phyloP scores from a whole-genome alignment of 1,140 invertebrate genomes.

The Bicyclus anynana region DNA sequence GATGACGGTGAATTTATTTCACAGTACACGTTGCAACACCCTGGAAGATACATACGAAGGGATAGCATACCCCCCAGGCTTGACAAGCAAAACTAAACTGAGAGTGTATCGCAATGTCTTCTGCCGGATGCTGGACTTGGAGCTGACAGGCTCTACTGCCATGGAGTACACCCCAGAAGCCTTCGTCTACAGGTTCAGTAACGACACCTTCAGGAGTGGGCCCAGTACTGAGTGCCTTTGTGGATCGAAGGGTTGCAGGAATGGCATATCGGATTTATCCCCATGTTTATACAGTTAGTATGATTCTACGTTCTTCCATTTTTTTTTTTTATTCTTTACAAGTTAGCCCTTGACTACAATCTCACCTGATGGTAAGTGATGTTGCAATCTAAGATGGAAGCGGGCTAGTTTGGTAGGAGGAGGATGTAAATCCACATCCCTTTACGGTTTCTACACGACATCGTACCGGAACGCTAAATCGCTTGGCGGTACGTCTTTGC shows the following conservation, averaged over 20 bases:
- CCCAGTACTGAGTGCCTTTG: constrained; percentile 82
- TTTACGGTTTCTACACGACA: too few relatives aligned
- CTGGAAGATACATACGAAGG: constrained; percentile 78
- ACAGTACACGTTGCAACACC: constrained; percentile 46
- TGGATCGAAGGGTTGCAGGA: constrained; percentile 74
- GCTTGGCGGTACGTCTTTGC: too few relatives aligned
- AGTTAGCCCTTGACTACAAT: too few relatives aligned
- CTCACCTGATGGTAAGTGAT: too few relatives aligned
- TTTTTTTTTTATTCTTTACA: neutral
- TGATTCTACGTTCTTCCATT: neutral
- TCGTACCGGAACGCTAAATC: too few relatives aligned
- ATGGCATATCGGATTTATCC: constrained; percentile 81
- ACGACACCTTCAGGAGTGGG: constrained; percentile 75
- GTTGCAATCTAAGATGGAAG: too few relatives aligned
- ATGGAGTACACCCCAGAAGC: constrained; percentile 65
- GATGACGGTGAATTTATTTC: neutral
- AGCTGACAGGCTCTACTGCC: constrained; percentile 59
- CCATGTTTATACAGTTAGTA: constrained; percentile 86
- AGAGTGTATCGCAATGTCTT: constrained; percentile 82
- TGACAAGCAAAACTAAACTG: constrained; percentile 76
- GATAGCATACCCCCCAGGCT: constrained; percentile 77
- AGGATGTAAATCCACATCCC: too few relatives aligned
- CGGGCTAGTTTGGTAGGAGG: too few relatives aligned
- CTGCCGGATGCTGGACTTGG: constrained; percentile 80
- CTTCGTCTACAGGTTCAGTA: constrained; percentile 72